These are phyloP conservation scores for Lithophane socia DNA, from an alignment of 2,888 invertebrate genomes.

Conservation along the genomic window DNA sequence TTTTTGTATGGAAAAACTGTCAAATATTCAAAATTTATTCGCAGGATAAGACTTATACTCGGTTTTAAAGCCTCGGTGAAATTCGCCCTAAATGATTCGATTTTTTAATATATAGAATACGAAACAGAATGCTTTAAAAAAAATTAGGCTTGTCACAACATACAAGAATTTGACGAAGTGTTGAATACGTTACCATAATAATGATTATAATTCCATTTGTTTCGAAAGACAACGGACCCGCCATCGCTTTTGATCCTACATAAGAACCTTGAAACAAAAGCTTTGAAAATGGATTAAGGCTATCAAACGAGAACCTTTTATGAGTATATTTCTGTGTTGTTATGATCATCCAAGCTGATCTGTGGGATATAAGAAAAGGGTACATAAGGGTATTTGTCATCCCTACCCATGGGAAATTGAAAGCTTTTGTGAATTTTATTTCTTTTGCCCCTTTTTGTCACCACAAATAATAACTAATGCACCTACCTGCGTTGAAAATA, in stretches of 20 bases:
- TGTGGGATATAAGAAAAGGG: slow-evolving; percentile 24
- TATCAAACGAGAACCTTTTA: slow-evolving; percentile 29
- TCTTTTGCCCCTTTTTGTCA: slow-evolving; percentile 1
- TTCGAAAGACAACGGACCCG: slow-evolving; percentile 61
- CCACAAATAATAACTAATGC: neutral
- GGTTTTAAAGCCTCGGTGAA: no score
- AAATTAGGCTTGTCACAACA: neutral
- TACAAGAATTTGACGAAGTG: slow-evolving; percentile 51
- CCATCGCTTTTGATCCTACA: slow-evolving; percentile 64
- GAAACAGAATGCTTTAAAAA: no score
- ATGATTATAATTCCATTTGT: slow-evolving; percentile 47
- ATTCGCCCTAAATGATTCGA: no score
- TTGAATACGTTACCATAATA: slow-evolving; percentile 61
- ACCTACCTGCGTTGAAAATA: neutral
- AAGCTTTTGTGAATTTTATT: neutral
- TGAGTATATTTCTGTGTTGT: slow-evolving; percentile 36
- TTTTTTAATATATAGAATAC: no score
- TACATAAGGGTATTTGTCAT: slow-evolving; percentile 28
- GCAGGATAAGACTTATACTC: no score
- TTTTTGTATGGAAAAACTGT: no score
- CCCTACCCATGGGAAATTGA: slow-evolving; percentile 23
- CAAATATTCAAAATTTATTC: no score
- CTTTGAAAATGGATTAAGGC: slow-evolving; percentile 66
- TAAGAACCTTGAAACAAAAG: slow-evolving; percentile 68
- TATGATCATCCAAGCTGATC: slow-evolving; percentile 34